phyloP scores from a whole-genome alignment of 1,140 invertebrate species.

The Hyles euphorbiae region DNA sequence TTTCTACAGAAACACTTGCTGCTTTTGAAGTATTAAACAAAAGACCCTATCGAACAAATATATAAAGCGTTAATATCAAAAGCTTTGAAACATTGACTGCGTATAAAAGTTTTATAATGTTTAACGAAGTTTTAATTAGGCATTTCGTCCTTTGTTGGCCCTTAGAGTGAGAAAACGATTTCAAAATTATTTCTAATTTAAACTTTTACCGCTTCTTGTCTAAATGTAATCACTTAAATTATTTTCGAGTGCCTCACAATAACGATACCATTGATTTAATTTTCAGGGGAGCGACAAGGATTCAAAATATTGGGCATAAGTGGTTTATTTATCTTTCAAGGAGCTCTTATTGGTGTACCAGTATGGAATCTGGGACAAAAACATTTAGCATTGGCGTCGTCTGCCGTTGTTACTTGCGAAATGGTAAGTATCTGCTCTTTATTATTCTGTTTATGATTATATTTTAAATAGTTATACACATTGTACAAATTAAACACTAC shows the following conservation, averaged over 20 bases:
- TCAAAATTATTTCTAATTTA: slow-evolving; percentile 20
- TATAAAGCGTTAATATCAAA: not conserved
- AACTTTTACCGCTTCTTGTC: slow-evolving; percentile 14
- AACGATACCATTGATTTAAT: slow-evolving; percentile 4
- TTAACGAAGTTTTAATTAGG: slow-evolving; percentile 22
- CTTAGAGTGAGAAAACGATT: slow-evolving; percentile 17
- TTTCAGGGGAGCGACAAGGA: slow-evolving; percentile 35
- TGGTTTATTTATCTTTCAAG: slow-evolving; percentile 32
- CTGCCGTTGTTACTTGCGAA: slow-evolving; percentile 51
- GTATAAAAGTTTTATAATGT: slow-evolving; percentile 16
- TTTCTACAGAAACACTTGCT: too few relatives aligned
- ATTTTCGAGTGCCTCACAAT: slow-evolving; percentile 6
- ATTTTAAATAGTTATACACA: too few relatives aligned
- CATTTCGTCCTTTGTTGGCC: slow-evolving; percentile 17
- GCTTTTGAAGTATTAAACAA: too few relatives aligned
- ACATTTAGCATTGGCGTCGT: slow-evolving; percentile 50
- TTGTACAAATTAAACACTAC: too few relatives aligned
- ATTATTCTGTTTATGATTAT: not conserved
- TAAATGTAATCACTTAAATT: slow-evolving; percentile 10
- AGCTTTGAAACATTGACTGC: slow-evolving; percentile 4
- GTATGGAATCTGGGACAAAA: slow-evolving; percentile 38
- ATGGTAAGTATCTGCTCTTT: slow-evolving; percentile 41
- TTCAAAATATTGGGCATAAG: slow-evolving; percentile 36
- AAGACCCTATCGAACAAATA: too few relatives aligned
- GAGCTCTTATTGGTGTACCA: slow-evolving; percentile 36